Evolutionary conservation across 2,888 invertebrate genomes (phyloP).

Genomic region (Ochropleura plecta): DNA sequence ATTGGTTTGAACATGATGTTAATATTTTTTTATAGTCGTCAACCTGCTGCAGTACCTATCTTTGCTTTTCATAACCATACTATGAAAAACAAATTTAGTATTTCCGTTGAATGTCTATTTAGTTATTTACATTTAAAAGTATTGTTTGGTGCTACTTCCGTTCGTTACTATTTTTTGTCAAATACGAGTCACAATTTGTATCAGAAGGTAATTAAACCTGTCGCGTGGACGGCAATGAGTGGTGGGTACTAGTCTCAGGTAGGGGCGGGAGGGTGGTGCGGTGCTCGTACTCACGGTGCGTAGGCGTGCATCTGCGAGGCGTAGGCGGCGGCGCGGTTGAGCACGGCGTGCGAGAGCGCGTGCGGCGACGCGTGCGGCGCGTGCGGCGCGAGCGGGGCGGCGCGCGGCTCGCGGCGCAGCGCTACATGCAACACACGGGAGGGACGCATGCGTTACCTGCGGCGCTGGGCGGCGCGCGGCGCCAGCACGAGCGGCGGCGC

Average conservation of each 20-base stretch:
- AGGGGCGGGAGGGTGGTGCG: slow-evolving; percentile 18
- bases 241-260: slow-evolving; percentile 13
- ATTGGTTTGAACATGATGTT: too few species aligned
- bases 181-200: too few species aligned
- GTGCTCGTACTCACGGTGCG: slow-evolving; percentile 94
- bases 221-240: not conserved
- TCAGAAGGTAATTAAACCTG: not conserved
- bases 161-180: too few species aligned
- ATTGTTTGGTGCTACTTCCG: too few species aligned
- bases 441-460: slow-evolving; percentile 91
- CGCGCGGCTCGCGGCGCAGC: slow-evolving; percentile 93
- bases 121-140: too few species aligned
- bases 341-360: slow-evolving; percentile 94
- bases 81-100: too few species aligned
- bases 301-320: slow-evolving; percentile 96
- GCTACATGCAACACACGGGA: slow-evolving; percentile 88
- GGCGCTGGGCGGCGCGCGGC: slow-evolving; percentile 93
- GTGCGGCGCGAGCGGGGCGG: slow-evolving; percentile 89
- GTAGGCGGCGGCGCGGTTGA: slow-evolving; percentile 92
- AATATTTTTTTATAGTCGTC: too few species aligned
- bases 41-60: too few species aligned
- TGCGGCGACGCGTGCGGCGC: slow-evolving; percentile 80
- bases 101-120: too few species aligned
- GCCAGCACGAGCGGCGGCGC: slow-evolving; percentile 93
- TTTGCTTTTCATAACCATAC: too few species aligned